A percentile compares a stretch with the other conserved stretches of the same genome.
Conservation (phyloP, 2,797 vertebrate species). For the Centropyge bicolor region DNA sequence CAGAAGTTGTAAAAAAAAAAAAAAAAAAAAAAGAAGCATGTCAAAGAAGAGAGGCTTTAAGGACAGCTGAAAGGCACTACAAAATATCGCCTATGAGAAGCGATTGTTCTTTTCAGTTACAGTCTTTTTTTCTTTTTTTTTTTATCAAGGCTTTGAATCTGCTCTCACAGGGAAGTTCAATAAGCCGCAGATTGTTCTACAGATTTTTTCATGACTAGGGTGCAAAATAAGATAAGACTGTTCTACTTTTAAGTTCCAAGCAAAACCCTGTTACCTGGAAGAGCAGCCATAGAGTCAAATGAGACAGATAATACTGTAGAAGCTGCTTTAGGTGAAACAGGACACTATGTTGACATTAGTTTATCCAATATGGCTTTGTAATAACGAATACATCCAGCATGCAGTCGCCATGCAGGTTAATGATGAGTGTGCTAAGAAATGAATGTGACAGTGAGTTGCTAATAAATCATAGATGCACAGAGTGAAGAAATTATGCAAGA, state of each 20-base stretch:
- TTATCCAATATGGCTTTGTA: slow-evolving; percentile 11
- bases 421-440: slow-evolving; percentile 17
- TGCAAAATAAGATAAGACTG: slow-evolving; percentile 8
- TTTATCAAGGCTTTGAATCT: slow-evolving; percentile 16
- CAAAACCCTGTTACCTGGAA: slow-evolving; percentile 7
- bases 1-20: slow-evolving; percentile 15
- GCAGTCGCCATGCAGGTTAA: background rate
- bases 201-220: slow-evolving; percentile 12
- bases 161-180: slow-evolving; percentile 23
- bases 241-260: slow-evolving; percentile 11
- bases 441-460: background rate
- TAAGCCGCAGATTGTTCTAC: slow-evolving; percentile 20
- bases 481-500: background rate
- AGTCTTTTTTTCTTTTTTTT: slow-evolving; percentile 9
- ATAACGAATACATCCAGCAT: slow-evolving; percentile 24
- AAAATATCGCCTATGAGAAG: slow-evolving; percentile 4
- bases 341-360: background rate
- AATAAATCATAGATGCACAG: slow-evolving; percentile 11
- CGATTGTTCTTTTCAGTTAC: slow-evolving; percentile 17
- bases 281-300: slow-evolving; percentile 12
- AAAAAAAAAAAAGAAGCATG: no score
- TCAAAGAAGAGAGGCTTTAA: background rate
- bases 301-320: background rate
- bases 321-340: background rate
- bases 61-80: background rate